A percentile compares a stretch with the other conserved stretches of the same genome.
These are phyloP conservation scores for Zaprionus davidi DNA, from an alignment of 1,140 invertebrate genomes.

Conservation along the genomic window DNA sequence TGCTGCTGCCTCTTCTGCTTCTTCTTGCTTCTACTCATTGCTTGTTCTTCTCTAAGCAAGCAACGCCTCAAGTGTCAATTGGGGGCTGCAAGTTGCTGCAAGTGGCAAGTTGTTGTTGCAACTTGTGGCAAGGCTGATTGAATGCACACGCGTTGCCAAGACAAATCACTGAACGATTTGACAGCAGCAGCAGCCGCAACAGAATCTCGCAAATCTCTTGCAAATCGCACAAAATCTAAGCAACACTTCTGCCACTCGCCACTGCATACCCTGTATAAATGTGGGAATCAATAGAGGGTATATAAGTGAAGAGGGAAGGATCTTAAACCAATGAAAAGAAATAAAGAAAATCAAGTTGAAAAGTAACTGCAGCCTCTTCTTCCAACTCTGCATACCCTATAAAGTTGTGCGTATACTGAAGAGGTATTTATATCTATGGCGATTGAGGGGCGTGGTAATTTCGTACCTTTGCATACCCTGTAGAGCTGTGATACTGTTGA, in stretches of 20 bases:
- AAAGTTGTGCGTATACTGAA: neutral
- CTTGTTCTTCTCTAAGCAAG: conserved; percentile 3
- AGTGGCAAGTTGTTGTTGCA: conserved; percentile 20
- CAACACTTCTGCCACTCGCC: conserved; percentile 5
- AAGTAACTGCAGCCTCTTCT: neutral
- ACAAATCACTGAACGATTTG: conserved; percentile 78
- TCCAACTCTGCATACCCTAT: neutral
- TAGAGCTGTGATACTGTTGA: neutral
- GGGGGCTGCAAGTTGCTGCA: conserved; percentile 31
- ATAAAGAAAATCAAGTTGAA: neutral
- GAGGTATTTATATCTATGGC: too few species aligned
- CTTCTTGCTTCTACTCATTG: neutral
- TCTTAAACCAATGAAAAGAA: neutral
- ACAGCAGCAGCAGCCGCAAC: conserved; percentile 42
- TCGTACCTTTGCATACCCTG: neutral
- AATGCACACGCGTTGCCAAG: conserved; percentile 53
- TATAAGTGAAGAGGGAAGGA: neutral
- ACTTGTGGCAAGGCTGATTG: conserved; percentile 32
- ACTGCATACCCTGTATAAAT: neutral
- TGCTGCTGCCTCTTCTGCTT: conserved; percentile 6
- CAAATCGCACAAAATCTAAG: conserved; percentile 41
- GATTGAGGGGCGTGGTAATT: too few species aligned
- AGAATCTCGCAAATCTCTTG: conserved; percentile 40
- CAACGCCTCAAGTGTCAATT: conserved; percentile 76
- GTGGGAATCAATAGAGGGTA: neutral